Evolutionary conservation across 1,140 invertebrate genomes (phyloP).

Genomic region (Radopholus similis): DNA sequence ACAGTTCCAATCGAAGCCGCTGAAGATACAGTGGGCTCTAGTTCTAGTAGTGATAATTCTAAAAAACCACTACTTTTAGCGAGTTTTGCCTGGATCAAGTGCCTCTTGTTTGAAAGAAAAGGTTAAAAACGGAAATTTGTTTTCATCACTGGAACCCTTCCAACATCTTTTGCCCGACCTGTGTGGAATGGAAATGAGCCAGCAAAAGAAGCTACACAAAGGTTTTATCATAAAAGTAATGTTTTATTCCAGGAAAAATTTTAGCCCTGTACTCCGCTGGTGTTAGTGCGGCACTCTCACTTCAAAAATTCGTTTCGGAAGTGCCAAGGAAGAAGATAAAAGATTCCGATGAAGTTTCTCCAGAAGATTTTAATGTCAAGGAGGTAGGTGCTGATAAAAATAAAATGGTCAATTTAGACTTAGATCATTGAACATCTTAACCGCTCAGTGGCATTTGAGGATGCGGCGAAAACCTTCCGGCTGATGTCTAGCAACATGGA

Average conservation of each 20-base stretch:
- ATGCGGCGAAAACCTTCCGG: conserved; percentile 25
- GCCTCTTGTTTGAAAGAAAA: neutral
- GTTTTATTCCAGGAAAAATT: neutral
- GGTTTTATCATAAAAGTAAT: neutral
- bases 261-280: conserved; percentile 32
- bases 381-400: conserved; percentile 18
- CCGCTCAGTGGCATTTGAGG: conserved; percentile 24
- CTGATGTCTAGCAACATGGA: conserved; percentile 29
- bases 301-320: conserved; percentile 28
- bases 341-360: neutral
- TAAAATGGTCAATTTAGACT: conserved; percentile 7
- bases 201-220: conserved; percentile 31
- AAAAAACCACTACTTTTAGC: no score
- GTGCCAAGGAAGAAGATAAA: conserved; percentile 13
- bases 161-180: conserved; percentile 32
- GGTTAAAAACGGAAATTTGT: conserved; percentile 24
- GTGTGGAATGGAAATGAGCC: conserved; percentile 33
- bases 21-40: no score
- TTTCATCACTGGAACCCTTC: conserved; percentile 27
- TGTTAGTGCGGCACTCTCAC: conserved; percentile 33
- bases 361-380: conserved; percentile 22
- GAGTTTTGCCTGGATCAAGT: conserved; percentile 27
- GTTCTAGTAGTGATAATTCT: no score
- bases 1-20: conserved; percentile 27
- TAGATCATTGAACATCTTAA: conserved; percentile 30